Conservation (phyloP, 2,888 invertebrate species). For the Epistrophe grossulariae region DNA sequence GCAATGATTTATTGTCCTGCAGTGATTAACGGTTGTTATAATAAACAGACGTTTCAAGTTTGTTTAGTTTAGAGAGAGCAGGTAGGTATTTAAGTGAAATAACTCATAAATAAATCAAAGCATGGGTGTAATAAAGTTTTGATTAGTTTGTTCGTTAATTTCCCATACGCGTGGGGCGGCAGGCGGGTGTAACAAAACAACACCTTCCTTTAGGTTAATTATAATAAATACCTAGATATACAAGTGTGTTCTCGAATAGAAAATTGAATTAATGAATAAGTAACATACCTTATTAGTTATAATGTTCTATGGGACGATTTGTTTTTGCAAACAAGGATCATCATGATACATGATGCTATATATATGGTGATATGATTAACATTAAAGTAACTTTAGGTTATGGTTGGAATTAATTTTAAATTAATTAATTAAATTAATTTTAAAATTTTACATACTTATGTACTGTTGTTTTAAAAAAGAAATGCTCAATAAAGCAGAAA, state of each 20-base stretch:
- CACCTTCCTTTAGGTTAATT: background rate
- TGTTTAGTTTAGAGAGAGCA: slow-evolving; percentile 3
- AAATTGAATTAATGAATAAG: background rate
- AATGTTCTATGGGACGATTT: background rate
- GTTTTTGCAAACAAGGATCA: background rate
- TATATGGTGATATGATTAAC: no score
- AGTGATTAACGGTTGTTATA: slow-evolving; percentile 53
- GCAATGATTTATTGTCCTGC: slow-evolving; percentile 40
- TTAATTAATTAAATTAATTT: no score
- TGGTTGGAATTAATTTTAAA: no score
- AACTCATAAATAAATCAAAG: slow-evolving; percentile 6
- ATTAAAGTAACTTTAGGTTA: no score
- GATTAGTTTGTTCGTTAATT: slow-evolving; percentile 12
- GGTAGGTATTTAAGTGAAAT: slow-evolving; percentile 17
- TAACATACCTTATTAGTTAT: no score
- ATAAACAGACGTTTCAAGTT: slow-evolving; percentile 47
- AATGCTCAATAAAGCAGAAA: no score
- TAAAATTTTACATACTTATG: no score
- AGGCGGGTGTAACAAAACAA: background rate
- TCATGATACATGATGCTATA: no score
- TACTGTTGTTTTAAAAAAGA: no score
- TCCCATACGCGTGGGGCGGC: no score
- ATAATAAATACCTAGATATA: no score
- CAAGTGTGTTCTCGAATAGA: no score
- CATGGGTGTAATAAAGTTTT: background rate